Base-by-base conservation (phyloP, 2,888 invertebrate genomes). In the Cheilosia urbana region DNA sequence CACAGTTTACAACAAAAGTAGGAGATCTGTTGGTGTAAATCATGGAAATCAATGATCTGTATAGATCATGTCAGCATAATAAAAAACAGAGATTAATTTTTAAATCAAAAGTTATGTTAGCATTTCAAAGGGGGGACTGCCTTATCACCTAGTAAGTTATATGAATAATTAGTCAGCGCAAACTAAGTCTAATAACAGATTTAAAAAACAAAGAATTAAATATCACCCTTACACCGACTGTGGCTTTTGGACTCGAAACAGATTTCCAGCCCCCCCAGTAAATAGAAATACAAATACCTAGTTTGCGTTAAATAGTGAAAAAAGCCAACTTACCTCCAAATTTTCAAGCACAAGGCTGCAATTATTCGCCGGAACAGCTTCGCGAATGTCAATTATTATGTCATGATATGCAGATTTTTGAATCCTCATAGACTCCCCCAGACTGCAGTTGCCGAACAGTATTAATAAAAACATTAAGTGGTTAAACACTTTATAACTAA, bases 311-410 rank as follows among this genome's bases (percentile, higher is more conserved):
- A 40, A 21, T 13, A 40, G 6, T n/a, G 15, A 1, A 21, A 40
- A 40, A 45, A 11, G 4, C 2, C 0, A 7, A 60, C 66, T 66
- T 69, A 87, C 87, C 66, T 83, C 65, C 30, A 87, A 57, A 40
- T 79, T 78, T 37, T 75, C 66, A n/a, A 87, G 17, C 7, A 87
- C 21, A 4, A 2, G 21, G 27, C 11, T 57, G 62, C 87, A 87
- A n/a, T 57, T 17, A 11, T 13, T 30, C 6, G 47, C 15, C 0
- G 87, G 87, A 2, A 87, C 82, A 21, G 58, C 17, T 40, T 87
- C 83, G 4, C 75, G 69, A 0, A 87, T 83, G 47, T 87, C 83
- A 60, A 87, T 75, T 9, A 75, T 30, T 21, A 87, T 62, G 11
- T 68, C 83, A 13, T 75, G 77, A 75, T 87, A 87, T 13, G 69